A percentile compares a stretch with the other conserved stretches of the same genome.
phyloP scores from a whole-genome alignment of 2,113 vertebrate genomes.

The Neomonachus schauinslandi region DNA sequence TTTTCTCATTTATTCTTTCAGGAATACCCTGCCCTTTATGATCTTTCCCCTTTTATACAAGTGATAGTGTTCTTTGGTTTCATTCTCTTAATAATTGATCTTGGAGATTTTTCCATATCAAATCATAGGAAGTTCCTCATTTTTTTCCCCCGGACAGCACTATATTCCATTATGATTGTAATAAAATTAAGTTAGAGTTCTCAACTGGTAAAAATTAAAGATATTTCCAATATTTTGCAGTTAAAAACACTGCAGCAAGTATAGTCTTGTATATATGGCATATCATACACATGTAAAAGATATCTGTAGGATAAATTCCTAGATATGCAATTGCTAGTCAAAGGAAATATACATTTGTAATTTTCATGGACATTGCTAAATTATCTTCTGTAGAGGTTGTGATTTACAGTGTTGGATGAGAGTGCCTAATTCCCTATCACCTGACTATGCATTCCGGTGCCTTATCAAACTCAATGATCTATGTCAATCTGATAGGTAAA shows the following conservation, averaged over 20 bases:
- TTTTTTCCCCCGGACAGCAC: background rate
- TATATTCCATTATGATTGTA: background rate
- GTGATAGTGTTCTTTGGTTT: background rate
- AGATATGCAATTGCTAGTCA: background rate
- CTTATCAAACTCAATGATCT: background rate
- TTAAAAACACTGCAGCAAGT: slow-evolving; percentile 22
- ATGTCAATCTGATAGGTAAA: background rate
- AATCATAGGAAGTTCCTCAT: background rate
- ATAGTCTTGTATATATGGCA: background rate
- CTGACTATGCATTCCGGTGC: background rate
- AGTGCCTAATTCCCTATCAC: background rate
- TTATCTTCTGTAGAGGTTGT: background rate
- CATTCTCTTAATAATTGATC: background rate
- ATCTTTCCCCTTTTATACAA: background rate
- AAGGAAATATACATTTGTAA: slow-evolving; percentile 16
- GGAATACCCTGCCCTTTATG: background rate
- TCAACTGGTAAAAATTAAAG: background rate
- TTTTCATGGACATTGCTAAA: background rate
- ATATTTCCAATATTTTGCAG: background rate
- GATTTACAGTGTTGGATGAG: background rate
- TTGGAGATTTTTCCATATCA: background rate
- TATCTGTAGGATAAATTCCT: background rate
- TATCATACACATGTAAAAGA: background rate
- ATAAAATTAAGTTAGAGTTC: background rate
- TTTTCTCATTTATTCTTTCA: background rate